A percentile compares a stretch with the other conserved stretches of the same genome.
Conservation (phyloP, 2,888 invertebrate genomes). For the Tineola bisselliella region DNA sequence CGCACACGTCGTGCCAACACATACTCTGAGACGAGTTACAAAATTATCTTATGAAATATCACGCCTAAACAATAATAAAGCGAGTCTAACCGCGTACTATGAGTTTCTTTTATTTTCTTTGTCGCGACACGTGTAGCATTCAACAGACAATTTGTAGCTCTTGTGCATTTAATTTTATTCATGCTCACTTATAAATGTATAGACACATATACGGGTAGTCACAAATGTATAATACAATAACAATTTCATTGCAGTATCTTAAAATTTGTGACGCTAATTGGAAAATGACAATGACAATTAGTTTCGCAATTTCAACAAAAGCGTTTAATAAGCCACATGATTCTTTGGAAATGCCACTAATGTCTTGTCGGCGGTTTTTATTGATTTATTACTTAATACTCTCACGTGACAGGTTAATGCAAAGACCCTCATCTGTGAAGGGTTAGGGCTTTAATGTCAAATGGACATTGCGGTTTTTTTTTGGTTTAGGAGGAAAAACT, state of each 20-base stretch:
- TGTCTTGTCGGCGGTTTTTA: neutral
- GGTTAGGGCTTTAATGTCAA: neutral
- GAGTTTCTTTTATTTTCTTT: neutral
- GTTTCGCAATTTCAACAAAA: neutral
- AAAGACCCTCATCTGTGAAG: neutral
- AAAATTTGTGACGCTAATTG: neutral
- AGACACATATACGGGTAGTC: too few species aligned
- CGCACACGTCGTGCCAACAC: neutral
- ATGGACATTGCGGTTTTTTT: neutral
- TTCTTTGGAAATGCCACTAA: neutral
- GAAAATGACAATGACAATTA: neutral
- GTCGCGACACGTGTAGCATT: neutral
- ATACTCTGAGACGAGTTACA: neutral
- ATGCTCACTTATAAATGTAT: neutral
- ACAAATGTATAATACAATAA: too few species aligned
- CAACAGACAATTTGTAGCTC: neutral
- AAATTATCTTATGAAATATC: neutral
- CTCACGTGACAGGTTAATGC: neutral
- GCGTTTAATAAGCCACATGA: neutral
- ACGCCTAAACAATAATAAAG: neutral
- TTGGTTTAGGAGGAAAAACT: too few species aligned
- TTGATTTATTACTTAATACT: slow-evolving; percentile 1
- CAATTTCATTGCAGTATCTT: too few species aligned
- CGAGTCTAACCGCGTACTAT: neutral
- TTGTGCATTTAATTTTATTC: neutral